phyloP scores from a whole-genome alignment of 2,113 vertebrate species.

The Varanus komodoensis region DNA sequence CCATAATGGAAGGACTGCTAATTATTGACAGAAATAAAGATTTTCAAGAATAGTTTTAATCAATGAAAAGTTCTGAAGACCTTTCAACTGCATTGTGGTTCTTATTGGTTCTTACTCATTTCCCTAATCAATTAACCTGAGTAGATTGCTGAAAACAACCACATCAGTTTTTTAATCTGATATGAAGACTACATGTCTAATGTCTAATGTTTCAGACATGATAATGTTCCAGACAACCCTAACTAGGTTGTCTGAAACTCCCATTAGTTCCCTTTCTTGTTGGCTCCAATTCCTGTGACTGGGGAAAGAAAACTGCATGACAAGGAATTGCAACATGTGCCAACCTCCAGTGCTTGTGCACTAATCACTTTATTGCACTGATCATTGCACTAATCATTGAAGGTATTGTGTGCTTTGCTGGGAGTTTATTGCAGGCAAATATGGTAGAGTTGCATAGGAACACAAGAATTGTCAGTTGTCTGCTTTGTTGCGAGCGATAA shows the following conservation, averaged over 20 bases:
- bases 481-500: conserved; percentile 27
- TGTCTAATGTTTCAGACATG: background rate
- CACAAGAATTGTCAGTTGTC: background rate
- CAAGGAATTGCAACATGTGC: background rate
- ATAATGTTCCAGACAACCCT: background rate
- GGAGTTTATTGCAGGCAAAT: conserved; percentile 17
- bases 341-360: background rate
- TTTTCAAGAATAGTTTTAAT: background rate
- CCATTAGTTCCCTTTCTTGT: background rate
- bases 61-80: background rate
- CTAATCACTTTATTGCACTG: background rate
- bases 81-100: background rate
- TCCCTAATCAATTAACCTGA: background rate
- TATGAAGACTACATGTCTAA: background rate
- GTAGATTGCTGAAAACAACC: background rate
- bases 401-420: conserved; percentile 23
- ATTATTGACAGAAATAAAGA: background rate
- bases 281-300: background rate
- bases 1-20: background rate
- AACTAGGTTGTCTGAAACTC: background rate
- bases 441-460: background rate
- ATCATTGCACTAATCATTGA: conserved; percentile 25
- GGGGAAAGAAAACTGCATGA: background rate
- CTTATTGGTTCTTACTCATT: background rate
- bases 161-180: background rate